phyloP scores from a whole-genome alignment of 2,797 vertebrate genomes.

The Lagocephalus sceleratus region DNA sequence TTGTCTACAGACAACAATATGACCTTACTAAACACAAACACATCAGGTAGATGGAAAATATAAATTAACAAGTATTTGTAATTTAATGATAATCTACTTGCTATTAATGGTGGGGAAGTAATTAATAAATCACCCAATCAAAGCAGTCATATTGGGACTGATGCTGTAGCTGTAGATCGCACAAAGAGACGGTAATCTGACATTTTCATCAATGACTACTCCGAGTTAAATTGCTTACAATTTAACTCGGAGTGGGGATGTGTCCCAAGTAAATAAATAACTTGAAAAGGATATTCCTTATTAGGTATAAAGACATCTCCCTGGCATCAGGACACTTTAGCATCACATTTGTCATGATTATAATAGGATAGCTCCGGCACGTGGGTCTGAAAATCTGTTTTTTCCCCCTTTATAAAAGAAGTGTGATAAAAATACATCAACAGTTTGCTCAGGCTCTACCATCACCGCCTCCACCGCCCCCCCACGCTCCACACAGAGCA shows the following conservation, averaged over 20 bases:
- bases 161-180: neutral
- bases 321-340: neutral
- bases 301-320: neutral
- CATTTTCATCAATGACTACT: too few relatives aligned
- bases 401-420: neutral
- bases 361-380: too few relatives aligned
- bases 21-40: too few relatives aligned
- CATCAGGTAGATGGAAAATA: too few relatives aligned
- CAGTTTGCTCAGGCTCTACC: neutral
- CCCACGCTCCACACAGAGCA: neutral
- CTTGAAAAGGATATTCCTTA: neutral
- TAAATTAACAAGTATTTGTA: too few relatives aligned
- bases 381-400: neutral
- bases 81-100: too few relatives aligned
- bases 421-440: slow-evolving; percentile 1
- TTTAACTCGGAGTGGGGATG: neutral
- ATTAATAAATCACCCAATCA: too few relatives aligned
- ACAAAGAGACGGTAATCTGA: neutral
- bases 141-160: too few relatives aligned
- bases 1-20: too few relatives aligned
- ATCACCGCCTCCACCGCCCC: slow-evolving; percentile 3
- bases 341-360: neutral
- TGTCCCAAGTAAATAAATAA: neutral
- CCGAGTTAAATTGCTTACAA: neutral
- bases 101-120: too few relatives aligned